Percentiles rank a stretch among this genome's conserved stretches.
phyloP scores from a whole-genome alignment of 2,113 vertebrate genomes.

The Toxostoma redivivum region DNA sequence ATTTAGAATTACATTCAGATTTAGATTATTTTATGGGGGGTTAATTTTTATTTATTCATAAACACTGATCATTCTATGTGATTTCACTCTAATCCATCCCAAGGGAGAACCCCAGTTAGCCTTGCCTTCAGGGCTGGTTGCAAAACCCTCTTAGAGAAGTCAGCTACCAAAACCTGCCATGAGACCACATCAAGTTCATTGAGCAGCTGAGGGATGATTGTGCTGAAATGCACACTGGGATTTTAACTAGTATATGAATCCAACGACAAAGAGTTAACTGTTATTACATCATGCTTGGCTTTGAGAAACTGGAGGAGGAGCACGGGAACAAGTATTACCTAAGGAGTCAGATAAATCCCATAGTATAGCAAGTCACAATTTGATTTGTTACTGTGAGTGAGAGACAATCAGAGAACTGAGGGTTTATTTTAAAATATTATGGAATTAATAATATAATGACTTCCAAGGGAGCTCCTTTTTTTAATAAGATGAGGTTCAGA shows the following conservation, averaged over 20 bases:
- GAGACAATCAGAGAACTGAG: not conserved
- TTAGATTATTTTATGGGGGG: too few species aligned
- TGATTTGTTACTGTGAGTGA: not conserved
- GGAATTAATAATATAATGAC: not conserved
- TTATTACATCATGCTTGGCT: not conserved
- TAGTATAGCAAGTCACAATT: not conserved
- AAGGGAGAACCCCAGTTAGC: not conserved
- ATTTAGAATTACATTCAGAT: too few species aligned
- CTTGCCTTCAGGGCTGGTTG: rapidly evolving
- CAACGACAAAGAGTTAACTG: not conserved
- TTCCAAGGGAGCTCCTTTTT: not conserved
- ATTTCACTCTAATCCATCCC: not conserved
- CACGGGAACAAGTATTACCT: not conserved
- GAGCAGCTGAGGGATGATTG: not conserved
- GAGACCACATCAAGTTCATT: not conserved
- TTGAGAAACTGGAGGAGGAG: not conserved
- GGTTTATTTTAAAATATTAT: not conserved
- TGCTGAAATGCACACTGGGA: not conserved
- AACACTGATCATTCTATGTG: not conserved
- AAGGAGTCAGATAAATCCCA: not conserved
- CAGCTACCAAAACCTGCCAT: not conserved
- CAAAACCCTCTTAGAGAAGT: not conserved
- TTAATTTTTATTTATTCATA: not conserved
- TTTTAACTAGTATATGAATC: not conserved
- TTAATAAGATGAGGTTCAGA: not conserved